A percentile compares a stretch with the other conserved stretches of the same genome.
Conservation (phyloP, 2,888 invertebrate genomes). For the Dolomedes plantarius region DNA sequence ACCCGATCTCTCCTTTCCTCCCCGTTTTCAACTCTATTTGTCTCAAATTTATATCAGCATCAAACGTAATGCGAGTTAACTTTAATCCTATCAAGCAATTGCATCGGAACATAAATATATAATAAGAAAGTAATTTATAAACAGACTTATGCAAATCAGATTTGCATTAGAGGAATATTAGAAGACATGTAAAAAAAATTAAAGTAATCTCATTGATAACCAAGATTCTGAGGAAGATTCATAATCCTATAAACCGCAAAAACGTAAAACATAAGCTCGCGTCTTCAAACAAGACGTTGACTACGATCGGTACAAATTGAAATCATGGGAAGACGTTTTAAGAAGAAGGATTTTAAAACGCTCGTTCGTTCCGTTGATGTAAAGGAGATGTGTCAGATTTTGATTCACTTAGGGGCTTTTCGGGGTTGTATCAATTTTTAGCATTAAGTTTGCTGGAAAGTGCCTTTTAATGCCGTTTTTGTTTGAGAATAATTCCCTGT, state of each 20-base stretch:
- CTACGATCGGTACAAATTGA: background rate
- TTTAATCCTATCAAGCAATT: background rate
- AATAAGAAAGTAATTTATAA: slow-evolving; percentile 1
- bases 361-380: background rate
- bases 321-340: background rate
- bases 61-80: background rate
- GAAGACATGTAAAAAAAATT: background rate
- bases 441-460: background rate
- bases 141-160: background rate
- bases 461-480: background rate
- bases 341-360: background rate
- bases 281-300: background rate
- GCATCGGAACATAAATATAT: background rate
- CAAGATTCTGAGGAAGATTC: background rate
- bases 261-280: background rate
- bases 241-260: slow-evolving; percentile 3
- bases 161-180: background rate
- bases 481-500: background rate
- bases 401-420: background rate
- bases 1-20: background rate
- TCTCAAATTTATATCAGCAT: background rate
- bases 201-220: background rate
- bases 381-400: background rate
- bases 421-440: background rate
- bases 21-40: background rate